Base-by-base conservation (phyloP, 2,797 vertebrate species). In the Enteromius unitaeniatus region DNA sequence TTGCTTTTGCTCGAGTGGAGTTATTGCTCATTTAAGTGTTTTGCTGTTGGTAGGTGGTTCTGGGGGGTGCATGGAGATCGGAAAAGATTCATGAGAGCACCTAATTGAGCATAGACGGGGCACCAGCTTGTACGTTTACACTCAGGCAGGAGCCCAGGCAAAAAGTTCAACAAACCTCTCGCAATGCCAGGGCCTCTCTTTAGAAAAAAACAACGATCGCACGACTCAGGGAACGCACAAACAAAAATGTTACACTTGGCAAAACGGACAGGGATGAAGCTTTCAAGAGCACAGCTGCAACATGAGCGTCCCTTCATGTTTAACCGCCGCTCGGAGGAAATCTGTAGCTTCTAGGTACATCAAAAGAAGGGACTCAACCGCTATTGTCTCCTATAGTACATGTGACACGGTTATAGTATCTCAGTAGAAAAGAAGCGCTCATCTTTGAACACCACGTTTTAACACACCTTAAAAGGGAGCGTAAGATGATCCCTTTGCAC, bases 351-450 rank as follows among this genome's bases (percentile, higher is more conserved):
- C 84, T 75, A 85, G 87, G 40, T 65, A 81, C 60, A 83, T 85
- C 58, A 85, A 86, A 86, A 69, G 86, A 23, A 40, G 10, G 23
- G 45, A 37, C 67, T 79, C 75, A 31, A 74, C 34, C 31, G 7
- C 80, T 79, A 60, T 84, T 89, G 85, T 86, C 51, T 75, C 37
- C 28, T 79, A 83, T 47, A 70, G 75, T 73, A 62, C 75, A 84
- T 85, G 72, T 70, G 86, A 80, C 86, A 85, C 55, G 84, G 80
- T 85, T 87, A 87, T 75, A 70, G 83, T 86, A 74, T 78, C 77
- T 78, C 31, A 21, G 86, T 49, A 80, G 67, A 85, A 72, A 80
- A 81, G 86, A 75, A 81, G 81, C 70, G 60, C 75, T 85, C 68
- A 81, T 81, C 74, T 83, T 82, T 87, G 53, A 83, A 82, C 84